Conservation (phyloP, 2,888 invertebrate genomes). For the Norana najaformis region DNA sequence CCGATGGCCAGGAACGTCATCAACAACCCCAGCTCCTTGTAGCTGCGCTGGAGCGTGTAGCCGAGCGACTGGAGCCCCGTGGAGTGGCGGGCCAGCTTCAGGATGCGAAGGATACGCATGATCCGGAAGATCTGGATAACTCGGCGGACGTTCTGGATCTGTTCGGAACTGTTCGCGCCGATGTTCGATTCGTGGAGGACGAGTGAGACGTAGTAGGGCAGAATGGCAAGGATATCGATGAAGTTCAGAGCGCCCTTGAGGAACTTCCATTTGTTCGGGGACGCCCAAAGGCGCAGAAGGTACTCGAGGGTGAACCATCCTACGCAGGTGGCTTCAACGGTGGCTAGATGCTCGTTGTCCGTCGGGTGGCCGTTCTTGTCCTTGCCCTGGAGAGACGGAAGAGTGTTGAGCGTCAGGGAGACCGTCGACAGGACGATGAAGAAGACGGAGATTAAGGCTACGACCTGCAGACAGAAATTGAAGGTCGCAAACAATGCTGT, state of each 20-base stretch:
- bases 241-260: conserved; percentile 98
- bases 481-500: too few species aligned
- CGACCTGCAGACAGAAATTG: conserved; percentile 56
- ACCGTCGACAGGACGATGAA: conserved; percentile 99
- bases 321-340: conserved; percentile 98
- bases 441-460: conserved; percentile 98
- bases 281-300: conserved; percentile 91
- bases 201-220: conserved; percentile 96
- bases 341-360: conserved; percentile 72
- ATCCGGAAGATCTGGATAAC: conserved; percentile 98
- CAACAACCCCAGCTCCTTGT: conserved; percentile 93
- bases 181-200: conserved; percentile 93
- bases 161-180: conserved; percentile 66
- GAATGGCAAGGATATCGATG: conserved; percentile 95
- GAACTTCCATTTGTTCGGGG: conserved; percentile 99
- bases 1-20: conserved; percentile 99
- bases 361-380: conserved; percentile 70
- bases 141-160: conserved; percentile 85
- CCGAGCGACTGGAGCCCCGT: conserved; percentile 97
- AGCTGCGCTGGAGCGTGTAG: conserved; percentile 95
- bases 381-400: conserved; percentile 89
- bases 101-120: conserved; percentile 63
- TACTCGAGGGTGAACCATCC: conserved; percentile 99
- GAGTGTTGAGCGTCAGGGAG: conserved; percentile 97
- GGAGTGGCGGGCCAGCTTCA: conserved; percentile 82